phyloP scores from a whole-genome alignment of 2,797 vertebrate genomes.

The Silurus lanzhouensis region DNA sequence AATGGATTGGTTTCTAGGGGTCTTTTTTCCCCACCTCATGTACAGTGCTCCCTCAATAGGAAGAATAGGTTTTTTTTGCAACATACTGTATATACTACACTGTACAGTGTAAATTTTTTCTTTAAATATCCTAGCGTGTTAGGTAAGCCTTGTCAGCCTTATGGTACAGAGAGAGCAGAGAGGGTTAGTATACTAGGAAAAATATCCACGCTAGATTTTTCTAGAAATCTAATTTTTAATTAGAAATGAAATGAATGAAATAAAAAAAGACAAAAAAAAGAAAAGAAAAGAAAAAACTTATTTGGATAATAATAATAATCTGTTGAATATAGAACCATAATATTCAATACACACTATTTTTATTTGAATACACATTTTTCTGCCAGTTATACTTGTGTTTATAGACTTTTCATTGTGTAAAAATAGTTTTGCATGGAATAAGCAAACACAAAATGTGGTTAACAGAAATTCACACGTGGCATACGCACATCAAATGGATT shows the following conservation, averaged over 20 bases:
- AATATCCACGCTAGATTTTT: background rate
- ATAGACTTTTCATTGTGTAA: background rate
- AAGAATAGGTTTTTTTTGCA: too few species aligned
- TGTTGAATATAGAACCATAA: background rate
- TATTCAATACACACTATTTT: background rate
- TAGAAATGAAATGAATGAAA: background rate
- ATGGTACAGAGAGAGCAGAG: too few species aligned
- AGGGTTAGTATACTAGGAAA: too few species aligned
- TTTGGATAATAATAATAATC: background rate
- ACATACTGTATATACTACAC: too few species aligned
- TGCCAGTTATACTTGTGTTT: background rate
- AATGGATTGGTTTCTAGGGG: too few species aligned
- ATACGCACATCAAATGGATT: background rate
- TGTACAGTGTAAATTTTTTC: too few species aligned
- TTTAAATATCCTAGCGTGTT: too few species aligned
- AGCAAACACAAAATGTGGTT: background rate
- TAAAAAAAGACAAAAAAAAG: too few species aligned
- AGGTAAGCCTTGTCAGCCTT: too few species aligned
- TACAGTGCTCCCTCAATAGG: too few species aligned
- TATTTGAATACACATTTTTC: background rate
- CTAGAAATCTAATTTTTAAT: background rate
- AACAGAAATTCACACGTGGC: background rate
- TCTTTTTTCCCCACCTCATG: too few species aligned
- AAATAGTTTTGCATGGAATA: background rate
- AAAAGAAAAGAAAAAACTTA: too few species aligned